phyloP scores from a whole-genome alignment of 2,113 vertebrate species.

The Acanthisitta chloris region DNA sequence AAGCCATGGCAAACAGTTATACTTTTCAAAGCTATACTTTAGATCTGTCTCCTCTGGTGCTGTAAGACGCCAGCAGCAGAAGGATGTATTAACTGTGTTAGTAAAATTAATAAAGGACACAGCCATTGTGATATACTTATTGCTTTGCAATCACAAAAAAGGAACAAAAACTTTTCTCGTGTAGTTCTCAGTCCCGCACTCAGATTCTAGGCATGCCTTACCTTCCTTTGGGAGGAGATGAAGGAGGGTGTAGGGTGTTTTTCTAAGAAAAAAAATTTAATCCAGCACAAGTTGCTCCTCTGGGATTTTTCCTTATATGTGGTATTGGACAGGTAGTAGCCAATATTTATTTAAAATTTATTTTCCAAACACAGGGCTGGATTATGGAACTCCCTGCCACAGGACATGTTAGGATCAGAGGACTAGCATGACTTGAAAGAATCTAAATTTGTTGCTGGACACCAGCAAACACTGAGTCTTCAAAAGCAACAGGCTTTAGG shows the following conservation, averaged over 20 bases:
- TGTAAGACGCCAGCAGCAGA: background rate
- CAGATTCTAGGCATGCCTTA: background rate
- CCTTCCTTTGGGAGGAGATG: background rate
- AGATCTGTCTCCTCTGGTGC: background rate
- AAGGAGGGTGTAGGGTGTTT: background rate
- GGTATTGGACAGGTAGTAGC: background rate
- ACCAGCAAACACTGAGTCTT: background rate
- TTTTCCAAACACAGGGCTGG: background rate
- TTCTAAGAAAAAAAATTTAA: background rate
- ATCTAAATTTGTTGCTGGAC: background rate
- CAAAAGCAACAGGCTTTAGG: background rate
- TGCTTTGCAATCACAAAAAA: background rate
- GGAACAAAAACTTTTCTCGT: background rate
- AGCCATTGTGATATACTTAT: background rate
- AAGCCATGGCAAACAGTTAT: background rate
- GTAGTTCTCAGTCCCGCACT: background rate
- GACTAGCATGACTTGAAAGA: background rate
- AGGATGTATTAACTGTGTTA: background rate
- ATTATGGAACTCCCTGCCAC: background rate
- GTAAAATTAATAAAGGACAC: background rate
- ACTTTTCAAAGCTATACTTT: background rate
- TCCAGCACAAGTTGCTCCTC: background rate
- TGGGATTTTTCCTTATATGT: background rate
- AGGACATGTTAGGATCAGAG: rapidly evolving
- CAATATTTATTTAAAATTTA: background rate